Evolutionary conservation across 2,888 invertebrate genomes (phyloP), one percentile per base, ranked within the genome.

Genomic region (Mesorhabditis belari): DNA sequence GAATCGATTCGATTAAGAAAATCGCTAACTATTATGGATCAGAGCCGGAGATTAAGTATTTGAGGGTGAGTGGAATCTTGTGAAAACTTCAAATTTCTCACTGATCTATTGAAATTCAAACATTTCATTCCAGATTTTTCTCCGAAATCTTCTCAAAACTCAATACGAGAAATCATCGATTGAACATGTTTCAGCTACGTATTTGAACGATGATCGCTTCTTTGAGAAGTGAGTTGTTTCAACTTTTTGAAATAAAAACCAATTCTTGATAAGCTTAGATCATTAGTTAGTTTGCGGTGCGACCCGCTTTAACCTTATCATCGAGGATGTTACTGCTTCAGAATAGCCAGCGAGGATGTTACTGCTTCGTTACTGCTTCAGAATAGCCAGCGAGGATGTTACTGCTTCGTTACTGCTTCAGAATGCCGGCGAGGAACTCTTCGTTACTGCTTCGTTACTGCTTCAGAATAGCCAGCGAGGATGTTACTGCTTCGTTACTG

Each of bases 161-260:
- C 60, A 58, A 25, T 62, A 54, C 19, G 24, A 69, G 62, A 61
- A 64, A 55, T 62, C 62, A 44, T 29, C 58, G 53, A 50, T 62
- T 9, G 64, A 68, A 2, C 62, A 61, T 25, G 61, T 76, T 12
- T 53, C 62, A 6, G 62, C 59, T 5, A 67, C 65, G 53, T 65
- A 69, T 49, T 24, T 60, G 44, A 63, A 76, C 57, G 74, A 76
- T 21, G 62, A 63, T 27, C 24, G 63, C 19, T 76, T 76, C 58
- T 77, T 70, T 56, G 69, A 75, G 58, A 71, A 73, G 74, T 75
- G 24, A 23, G 69, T 58, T 28, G 17, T 24, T 49, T 21, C 21
- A 3, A 17, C 29, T 17, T 23, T 49, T 28, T 3, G 24, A 49
- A 21, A 55, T 19, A 28, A 19, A 12, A 4, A 9, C n/a, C n/a